Percentiles rank a stretch among this genome's conserved stretches.
phyloP scores from a whole-genome alignment of 2,113 vertebrate species.

The Nansenia antarctica region DNA sequence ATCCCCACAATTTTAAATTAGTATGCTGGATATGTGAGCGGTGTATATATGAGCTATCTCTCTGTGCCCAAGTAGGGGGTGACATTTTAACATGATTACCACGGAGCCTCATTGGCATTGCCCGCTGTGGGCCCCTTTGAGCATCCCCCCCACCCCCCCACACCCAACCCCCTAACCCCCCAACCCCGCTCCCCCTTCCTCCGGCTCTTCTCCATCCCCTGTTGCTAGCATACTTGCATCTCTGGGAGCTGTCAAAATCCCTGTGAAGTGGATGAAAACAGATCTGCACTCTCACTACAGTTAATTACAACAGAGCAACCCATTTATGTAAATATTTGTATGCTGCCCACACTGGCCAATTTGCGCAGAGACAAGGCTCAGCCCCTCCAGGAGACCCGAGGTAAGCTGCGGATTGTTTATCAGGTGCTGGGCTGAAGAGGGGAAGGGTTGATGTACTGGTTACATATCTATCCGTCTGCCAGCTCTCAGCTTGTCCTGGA shows the following conservation, averaged over 20 bases:
- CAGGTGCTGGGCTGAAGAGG: constrained; percentile 21
- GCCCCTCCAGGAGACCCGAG: constrained; percentile 11
- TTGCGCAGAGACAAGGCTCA: constrained; percentile 10
- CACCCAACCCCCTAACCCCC: constrained; percentile 15
- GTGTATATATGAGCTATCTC: constrained; percentile 20
- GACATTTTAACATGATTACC: constrained; percentile 43
- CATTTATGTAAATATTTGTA: constrained; percentile 56
- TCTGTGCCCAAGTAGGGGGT: constrained; percentile 12
- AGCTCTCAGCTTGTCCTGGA: constrained; percentile 18
- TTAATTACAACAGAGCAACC: constrained; percentile 50
- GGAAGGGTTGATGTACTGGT: neutral
- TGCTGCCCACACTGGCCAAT: constrained; percentile 33
- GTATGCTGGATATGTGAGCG: constrained; percentile 26
- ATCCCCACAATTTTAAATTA: constrained; percentile 36
- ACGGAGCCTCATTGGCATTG: constrained; percentile 26
- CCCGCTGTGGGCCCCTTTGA: constrained; percentile 12
- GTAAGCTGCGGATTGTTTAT: constrained; percentile 30
- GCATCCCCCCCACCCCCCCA: constrained; percentile 11
- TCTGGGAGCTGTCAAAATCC: constrained; percentile 19
- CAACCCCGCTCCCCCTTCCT: constrained; percentile 12
- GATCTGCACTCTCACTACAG: constrained; percentile 18
- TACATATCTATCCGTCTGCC: neutral
- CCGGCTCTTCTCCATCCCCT: neutral
- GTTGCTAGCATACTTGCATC: constrained; percentile 28
- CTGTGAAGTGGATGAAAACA: constrained; percentile 32